phyloP scores from a whole-genome alignment of 2,888 invertebrate species.

The Harpagoxenus sublaevis region DNA sequence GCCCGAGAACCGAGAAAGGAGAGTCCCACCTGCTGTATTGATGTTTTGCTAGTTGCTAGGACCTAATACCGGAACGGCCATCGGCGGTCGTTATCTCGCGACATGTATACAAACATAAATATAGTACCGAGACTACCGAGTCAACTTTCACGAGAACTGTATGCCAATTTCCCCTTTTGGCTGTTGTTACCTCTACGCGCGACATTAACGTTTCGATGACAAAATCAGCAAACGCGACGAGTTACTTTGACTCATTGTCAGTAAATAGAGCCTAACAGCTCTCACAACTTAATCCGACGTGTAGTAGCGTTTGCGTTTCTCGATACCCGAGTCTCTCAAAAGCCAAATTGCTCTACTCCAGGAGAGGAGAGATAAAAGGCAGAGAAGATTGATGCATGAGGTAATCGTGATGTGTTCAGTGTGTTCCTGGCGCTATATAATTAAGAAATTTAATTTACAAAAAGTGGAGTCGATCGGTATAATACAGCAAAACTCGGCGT shows the following conservation, averaged over 20 bases:
- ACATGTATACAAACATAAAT: conserved; percentile 13
- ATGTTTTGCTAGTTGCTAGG: conserved; percentile 19
- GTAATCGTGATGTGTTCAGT: too few species aligned
- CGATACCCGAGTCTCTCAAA: neutral
- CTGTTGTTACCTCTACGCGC: neutral
- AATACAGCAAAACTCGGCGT: neutral
- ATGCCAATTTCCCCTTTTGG: conserved; percentile 22
- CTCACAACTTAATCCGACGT: neutral
- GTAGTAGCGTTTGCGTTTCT: neutral
- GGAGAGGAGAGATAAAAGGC: neutral
- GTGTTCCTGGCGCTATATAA: neutral
- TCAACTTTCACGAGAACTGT: conserved; percentile 35
- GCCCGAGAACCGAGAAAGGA: conserved; percentile 45
- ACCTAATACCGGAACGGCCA: neutral
- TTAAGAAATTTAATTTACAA: neutral
- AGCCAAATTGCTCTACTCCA: neutral
- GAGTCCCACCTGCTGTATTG: neutral
- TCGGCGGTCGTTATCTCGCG: neutral
- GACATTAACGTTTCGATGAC: neutral
- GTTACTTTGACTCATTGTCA: neutral
- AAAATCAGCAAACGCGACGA: neutral
- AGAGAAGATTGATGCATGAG: neutral
- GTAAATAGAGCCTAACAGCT: neutral
- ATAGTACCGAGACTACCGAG: neutral
- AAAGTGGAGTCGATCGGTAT: neutral